Percentiles rank a stretch among this genome's conserved stretches.
phyloP scores from a whole-genome alignment of 2,113 vertebrate species.

The Oncorhynchus masou region DNA sequence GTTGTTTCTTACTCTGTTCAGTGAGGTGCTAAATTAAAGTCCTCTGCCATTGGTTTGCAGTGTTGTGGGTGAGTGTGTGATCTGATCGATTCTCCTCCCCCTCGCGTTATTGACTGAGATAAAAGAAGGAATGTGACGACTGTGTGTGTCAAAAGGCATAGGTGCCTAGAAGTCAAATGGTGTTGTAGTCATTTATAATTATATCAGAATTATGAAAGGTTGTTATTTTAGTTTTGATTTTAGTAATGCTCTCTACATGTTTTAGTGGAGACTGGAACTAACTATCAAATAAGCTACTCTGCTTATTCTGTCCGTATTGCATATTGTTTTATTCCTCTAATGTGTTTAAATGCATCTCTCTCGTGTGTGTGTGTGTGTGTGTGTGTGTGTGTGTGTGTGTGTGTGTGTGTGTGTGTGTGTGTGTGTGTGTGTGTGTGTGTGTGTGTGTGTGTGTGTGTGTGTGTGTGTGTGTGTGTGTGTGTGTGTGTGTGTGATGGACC shows the following conservation, averaged over 20 bases:
- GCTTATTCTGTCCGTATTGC: background rate
- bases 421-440: no score
- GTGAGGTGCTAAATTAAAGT: conserved; percentile 75
- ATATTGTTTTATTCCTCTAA: background rate
- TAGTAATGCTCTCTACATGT: conserved; percentile 44
- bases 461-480: no score
- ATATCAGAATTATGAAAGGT: conserved; percentile 27
- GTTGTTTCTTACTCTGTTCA: conserved; percentile 65
- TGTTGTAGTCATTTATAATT: conserved; percentile 28
- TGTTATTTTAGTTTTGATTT: conserved; percentile 18
- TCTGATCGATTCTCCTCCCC: conserved; percentile 42
- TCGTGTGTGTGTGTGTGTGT: no score
- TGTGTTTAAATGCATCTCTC: background rate
- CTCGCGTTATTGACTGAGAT: conserved; percentile 24
- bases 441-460: no score
- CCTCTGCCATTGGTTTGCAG: conserved; percentile 49
- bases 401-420: no score
- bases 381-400: no score
- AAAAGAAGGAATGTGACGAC: conserved; percentile 11
- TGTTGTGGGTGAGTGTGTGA: conserved; percentile 18
- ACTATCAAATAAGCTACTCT: background rate
- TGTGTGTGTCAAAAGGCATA: conserved; percentile 13
- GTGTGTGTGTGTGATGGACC: background rate
- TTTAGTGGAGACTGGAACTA: conserved; percentile 46
- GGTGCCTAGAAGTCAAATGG: conserved; percentile 14